A percentile compares a stretch with the other conserved stretches of the same genome.
phyloP scores from a whole-genome alignment of 2,113 vertebrate species.

The Misgurnus mizolepis region DNA sequence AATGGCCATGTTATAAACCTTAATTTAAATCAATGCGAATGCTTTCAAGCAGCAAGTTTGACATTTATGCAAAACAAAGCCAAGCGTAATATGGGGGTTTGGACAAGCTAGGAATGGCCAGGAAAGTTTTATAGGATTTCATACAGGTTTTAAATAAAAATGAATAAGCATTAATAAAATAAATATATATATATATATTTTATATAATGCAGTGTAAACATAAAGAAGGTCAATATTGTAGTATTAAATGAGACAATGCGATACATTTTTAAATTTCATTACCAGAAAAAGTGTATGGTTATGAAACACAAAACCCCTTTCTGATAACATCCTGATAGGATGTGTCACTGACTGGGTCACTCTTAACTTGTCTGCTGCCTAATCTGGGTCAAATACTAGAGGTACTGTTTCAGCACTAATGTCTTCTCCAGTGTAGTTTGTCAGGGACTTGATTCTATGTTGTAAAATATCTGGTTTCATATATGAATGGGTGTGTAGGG shows the following conservation, averaged over 20 bases:
- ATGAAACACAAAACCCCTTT: not conserved
- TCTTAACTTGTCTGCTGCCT: slow-evolving; percentile 30
- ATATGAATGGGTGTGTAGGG: slow-evolving; percentile 23
- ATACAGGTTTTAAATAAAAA: not conserved
- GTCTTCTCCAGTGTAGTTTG: slow-evolving; percentile 4
- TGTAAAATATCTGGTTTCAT: slow-evolving; percentile 28
- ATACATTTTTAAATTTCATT: not conserved
- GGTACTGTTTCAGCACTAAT: slow-evolving; percentile 27
- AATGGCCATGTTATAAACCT: slow-evolving; percentile 78
- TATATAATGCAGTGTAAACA: not conserved
- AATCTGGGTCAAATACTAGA: slow-evolving; percentile 30
- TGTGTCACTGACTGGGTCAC: slow-evolving; percentile 31
- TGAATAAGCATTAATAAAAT: not conserved
- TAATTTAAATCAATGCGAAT: slow-evolving; percentile 81
- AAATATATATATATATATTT: not conserved
- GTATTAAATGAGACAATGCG: not conserved
- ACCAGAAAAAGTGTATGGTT: not conserved
- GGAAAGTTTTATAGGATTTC: not conserved
- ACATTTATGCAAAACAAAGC: slow-evolving; percentile 74
- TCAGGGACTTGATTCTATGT: slow-evolving; percentile 9
- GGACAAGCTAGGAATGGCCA: slow-evolving; percentile 6
- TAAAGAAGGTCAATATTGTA: not conserved
- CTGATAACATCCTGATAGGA: not conserved
- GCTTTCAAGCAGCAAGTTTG: slow-evolving; percentile 75
- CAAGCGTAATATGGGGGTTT: slow-evolving; percentile 18